These are phyloP conservation scores for Meta bourneti DNA, from an alignment of 2,888 invertebrate genomes.

Conservation along the genomic window DNA sequence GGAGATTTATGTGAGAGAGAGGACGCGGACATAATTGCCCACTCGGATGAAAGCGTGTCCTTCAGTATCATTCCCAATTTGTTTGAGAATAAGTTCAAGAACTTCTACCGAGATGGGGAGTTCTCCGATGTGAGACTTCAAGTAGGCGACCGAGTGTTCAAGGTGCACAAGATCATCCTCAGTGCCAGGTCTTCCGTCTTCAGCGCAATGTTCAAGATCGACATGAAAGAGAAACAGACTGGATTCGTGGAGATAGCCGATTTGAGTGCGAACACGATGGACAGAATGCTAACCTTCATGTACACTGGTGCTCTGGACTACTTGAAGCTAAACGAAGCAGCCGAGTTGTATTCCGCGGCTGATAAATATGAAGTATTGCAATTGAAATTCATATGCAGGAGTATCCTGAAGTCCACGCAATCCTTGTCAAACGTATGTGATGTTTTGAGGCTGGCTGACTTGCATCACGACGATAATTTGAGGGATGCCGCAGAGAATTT, in stretches of 20 bases:
- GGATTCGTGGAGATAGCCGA: slow-evolving; percentile 1
- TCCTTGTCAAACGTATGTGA: slow-evolving; percentile 4
- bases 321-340: neutral
- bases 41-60: neutral
- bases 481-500: neutral
- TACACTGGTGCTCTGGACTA: neutral
- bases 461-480: slow-evolving; percentile 6
- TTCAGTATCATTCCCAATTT: neutral
- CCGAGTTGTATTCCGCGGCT: slow-evolving; percentile 14
- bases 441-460: neutral
- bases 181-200: slow-evolving; percentile 18
- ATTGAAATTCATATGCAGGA: neutral
- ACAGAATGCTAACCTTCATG: neutral
- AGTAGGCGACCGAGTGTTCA: neutral
- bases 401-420: neutral
- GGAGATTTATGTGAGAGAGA: neutral
- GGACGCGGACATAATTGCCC: neutral
- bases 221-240: neutral
- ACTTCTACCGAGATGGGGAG: neutral
- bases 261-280: neutral
- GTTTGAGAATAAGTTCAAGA: neutral
- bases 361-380: slow-evolving; percentile 23
- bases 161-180: slow-evolving; percentile 5
- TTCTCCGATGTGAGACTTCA: neutral
- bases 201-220: neutral